phyloP scores from a whole-genome alignment of 1,140 invertebrate species.

The Lamellibrachia luymesi region DNA sequence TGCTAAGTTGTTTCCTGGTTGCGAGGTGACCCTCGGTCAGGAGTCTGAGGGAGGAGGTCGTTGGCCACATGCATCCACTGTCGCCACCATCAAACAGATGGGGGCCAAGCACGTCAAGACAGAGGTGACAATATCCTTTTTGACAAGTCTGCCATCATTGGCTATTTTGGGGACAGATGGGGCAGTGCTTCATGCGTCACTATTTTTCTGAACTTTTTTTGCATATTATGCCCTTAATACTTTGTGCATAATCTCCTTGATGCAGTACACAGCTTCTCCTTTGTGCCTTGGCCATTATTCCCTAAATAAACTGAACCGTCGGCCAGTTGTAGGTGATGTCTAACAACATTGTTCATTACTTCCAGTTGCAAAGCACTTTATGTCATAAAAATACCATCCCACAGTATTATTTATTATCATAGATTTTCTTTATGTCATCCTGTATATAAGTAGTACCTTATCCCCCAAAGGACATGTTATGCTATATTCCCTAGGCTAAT shows the following conservation, averaged over 20 bases:
- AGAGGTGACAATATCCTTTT: constrained; percentile 55
- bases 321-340: too few species aligned
- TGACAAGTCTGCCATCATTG: background rate
- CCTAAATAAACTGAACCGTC: too few species aligned
- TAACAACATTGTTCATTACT: too few species aligned
- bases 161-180: too few species aligned
- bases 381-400: too few species aligned
- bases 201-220: too few species aligned
- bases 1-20: constrained; percentile 60
- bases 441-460: background rate
- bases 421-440: background rate
- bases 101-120: constrained; percentile 59
- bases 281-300: too few species aligned
- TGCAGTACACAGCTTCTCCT: too few species aligned
- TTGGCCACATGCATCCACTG: constrained; percentile 64
- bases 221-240: too few species aligned
- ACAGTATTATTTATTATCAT: background rate
- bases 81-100: constrained; percentile 59
- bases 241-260: too few species aligned
- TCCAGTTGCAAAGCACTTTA: too few species aligned
- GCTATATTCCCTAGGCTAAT: background rate
- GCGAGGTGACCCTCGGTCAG: constrained; percentile 63
- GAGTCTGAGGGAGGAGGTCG: constrained; percentile 50
- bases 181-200: too few species aligned
- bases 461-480: background rate